Conservation (phyloP, 2,888 invertebrate species). For the Ennomos quercinarius region DNA sequence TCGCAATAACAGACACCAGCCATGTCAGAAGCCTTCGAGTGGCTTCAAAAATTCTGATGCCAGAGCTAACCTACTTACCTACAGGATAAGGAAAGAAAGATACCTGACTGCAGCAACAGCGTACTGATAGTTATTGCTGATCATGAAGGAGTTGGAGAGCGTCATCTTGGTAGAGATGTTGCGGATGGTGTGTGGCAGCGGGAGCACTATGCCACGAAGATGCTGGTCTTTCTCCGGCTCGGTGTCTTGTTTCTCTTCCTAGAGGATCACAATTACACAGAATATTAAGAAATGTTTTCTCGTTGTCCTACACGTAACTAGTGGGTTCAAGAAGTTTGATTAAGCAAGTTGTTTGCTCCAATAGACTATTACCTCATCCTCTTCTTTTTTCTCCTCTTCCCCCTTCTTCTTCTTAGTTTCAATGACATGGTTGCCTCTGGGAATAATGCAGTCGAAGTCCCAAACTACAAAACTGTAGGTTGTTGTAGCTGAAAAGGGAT, state of each 20-base stretch:
- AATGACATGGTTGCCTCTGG: conserved; percentile 65
- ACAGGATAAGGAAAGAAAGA: background rate
- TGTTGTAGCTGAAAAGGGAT: conserved; percentile 85
- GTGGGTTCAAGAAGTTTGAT: no score
- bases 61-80: no score
- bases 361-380: conserved; percentile 51
- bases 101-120: conserved; percentile 97
- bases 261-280: no score
- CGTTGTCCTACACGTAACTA: no score
- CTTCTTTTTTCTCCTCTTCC: conserved; percentile 48
- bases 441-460: conserved; percentile 87
- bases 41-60: no score
- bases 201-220: conserved; percentile 87
- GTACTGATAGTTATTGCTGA: conserved; percentile 95
- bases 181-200: conserved; percentile 93
- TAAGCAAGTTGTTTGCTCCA: no score
- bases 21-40: no score
- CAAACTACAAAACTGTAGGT: conserved; percentile 94
- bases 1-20: no score
- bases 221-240: conserved; percentile 67
- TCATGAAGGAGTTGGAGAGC: conserved; percentile 95
- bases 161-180: conserved; percentile 97
- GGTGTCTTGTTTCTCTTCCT: conserved; percentile 69
- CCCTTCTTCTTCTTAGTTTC: conserved; percentile 54
- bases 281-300: no score